These are phyloP conservation scores for Himalopsyche tibetana DNA, from an alignment of 2,888 invertebrate species.

Conservation along the genomic window DNA sequence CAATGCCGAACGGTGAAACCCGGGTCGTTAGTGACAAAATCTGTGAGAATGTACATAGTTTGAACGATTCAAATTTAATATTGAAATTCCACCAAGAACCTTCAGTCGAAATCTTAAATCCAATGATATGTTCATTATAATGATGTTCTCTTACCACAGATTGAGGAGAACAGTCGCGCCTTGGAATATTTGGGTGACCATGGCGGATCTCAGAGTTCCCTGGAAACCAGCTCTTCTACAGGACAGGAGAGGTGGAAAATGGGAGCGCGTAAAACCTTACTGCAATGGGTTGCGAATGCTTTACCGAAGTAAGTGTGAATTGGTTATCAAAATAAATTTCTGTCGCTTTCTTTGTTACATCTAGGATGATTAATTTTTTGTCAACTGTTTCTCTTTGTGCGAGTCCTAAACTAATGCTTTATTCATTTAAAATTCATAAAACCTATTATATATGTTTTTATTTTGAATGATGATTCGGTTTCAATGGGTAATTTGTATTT, in stretches of 20 bases:
- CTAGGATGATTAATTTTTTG: background rate
- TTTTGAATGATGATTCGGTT: background rate
- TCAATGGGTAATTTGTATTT: conserved; percentile 65
- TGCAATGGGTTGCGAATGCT: conserved; percentile 96
- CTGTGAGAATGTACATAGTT: too few relatives aligned
- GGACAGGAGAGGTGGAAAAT: conserved; percentile 87
- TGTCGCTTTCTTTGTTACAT: too few relatives aligned
- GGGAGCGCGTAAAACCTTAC: conserved; percentile 92
- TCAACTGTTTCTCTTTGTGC: background rate
- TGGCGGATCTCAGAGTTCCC: conserved; percentile 88
- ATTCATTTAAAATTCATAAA: background rate
- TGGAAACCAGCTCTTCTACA: conserved; percentile 87
- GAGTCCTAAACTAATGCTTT: background rate
- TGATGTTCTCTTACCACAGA: conserved; percentile 76
- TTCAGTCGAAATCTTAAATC: too few relatives aligned
- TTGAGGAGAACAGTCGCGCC: conserved; percentile 95
- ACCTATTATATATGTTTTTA: background rate
- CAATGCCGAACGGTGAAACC: too few relatives aligned
- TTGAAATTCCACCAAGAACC: too few relatives aligned
- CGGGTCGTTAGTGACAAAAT: too few relatives aligned
- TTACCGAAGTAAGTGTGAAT: conserved; percentile 82
- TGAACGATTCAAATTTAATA: too few relatives aligned
- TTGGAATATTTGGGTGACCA: conserved; percentile 89
- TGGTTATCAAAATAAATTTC: too few relatives aligned
- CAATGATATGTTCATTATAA: background rate